phyloP scores from a whole-genome alignment of 2,113 vertebrate species.

The Nestor notabilis region DNA sequence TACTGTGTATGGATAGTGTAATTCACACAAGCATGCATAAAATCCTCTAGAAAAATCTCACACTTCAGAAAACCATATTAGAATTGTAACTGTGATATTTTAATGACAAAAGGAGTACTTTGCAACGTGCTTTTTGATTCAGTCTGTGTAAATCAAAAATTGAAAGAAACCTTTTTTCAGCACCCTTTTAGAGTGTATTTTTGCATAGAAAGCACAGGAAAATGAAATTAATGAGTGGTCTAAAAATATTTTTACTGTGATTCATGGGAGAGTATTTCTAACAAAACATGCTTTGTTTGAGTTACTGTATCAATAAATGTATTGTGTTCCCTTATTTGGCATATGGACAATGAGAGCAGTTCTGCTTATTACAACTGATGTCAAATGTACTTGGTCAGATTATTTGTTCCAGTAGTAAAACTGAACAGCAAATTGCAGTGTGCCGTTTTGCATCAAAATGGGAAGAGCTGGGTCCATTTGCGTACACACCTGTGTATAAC shows the following conservation, averaged over 20 bases:
- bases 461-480: not conserved
- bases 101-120: not conserved
- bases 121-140: not conserved
- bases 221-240: not conserved
- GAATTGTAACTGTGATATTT: not conserved
- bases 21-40: not conserved
- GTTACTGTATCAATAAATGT: not conserved
- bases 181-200: not conserved
- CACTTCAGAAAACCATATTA: not conserved
- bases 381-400: not conserved
- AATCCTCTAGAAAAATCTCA: not conserved
- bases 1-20: not conserved
- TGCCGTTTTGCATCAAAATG: not conserved
- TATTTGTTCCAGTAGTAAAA: constrained; percentile 20
- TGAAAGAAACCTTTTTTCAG: constrained; percentile 5
- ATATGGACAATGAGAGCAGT: not conserved
- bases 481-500: not conserved
- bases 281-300: not conserved
- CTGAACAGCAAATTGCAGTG: not conserved
- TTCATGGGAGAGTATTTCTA: not conserved
- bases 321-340: not conserved
- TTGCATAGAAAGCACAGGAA: not conserved
- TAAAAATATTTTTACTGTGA: constrained; percentile 30
- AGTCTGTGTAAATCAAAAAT: not conserved
- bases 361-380: constrained; percentile 21